Evolutionary conservation across 2,113 vertebrate species (phyloP).

Genomic region (Myotis davidii): DNA sequence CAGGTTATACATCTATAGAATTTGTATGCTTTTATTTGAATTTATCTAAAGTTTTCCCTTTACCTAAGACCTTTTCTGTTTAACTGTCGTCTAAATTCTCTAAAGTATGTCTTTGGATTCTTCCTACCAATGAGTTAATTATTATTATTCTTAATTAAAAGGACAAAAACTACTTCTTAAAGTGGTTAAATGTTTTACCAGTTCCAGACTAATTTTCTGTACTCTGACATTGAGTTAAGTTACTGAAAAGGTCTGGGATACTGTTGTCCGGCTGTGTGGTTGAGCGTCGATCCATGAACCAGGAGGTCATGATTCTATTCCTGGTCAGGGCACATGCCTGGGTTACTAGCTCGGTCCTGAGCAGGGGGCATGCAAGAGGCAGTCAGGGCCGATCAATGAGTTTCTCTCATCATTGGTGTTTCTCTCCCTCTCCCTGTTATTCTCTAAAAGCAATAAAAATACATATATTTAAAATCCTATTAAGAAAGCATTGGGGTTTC

Average conservation of each 20-base stretch:
- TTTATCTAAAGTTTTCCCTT: conserved; percentile 4
- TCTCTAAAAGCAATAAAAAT: no score
- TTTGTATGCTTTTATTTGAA: conserved; percentile 2
- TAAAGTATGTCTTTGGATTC: neutral
- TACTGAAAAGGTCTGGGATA: neutral
- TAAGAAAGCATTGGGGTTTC: neutral
- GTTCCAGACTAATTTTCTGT: neutral
- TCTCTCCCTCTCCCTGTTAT: no score
- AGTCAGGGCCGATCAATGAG: no score
- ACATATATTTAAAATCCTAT: neutral
- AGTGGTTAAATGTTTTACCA: neutral
- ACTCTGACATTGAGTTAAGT: neutral
- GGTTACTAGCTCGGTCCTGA: no score
- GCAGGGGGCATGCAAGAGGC: no score
- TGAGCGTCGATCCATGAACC: no score
- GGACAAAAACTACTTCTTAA: neutral
- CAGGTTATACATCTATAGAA: neutral
- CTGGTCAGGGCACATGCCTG: no score
- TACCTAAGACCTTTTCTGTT: neutral
- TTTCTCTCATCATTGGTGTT: no score
- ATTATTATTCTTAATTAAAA: neutral
- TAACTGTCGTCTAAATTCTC: neutral
- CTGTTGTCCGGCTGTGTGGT: no score
- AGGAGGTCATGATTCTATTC: no score
- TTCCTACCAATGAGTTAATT: neutral